Evolutionary conservation across 2,888 invertebrate genomes (phyloP).

Genomic region (Megastigmus dorsalis): DNA sequence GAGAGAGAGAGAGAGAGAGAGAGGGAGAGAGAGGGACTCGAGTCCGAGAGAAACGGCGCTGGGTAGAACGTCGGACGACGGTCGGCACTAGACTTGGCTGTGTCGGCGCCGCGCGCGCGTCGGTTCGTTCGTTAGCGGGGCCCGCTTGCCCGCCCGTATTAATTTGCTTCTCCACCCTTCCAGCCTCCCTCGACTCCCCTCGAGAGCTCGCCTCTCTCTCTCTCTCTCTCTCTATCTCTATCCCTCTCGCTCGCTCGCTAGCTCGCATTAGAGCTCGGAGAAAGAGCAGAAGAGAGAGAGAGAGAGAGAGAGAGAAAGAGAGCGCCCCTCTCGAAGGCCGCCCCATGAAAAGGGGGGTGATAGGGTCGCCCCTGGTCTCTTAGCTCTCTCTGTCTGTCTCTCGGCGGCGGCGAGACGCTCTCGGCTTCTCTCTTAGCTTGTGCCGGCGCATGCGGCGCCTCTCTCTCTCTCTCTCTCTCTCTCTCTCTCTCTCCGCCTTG

Average conservation of each 20-base stretch:
- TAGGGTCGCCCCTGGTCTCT: slow-evolving; percentile 30
- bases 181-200: slow-evolving; percentile 46
- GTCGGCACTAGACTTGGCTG: slow-evolving; percentile 66
- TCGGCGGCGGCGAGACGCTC: too few species aligned
- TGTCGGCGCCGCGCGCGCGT: slow-evolving; percentile 64
- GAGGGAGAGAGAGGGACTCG: not conserved
- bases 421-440: slow-evolving; percentile 16
- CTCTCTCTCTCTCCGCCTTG: slow-evolving; percentile 2
- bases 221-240: too few species aligned
- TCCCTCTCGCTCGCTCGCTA: too few species aligned
- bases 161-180: slow-evolving; percentile 71
- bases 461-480: slow-evolving; percentile 38
- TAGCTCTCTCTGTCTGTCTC: too few species aligned
- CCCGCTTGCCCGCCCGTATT: slow-evolving; percentile 72
- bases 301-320: slow-evolving; percentile 39
- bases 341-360: slow-evolving; percentile 47
- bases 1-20: not conserved
- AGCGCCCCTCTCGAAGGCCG: slow-evolving; percentile 51
- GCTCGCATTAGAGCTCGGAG: too few species aligned
- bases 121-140: slow-evolving; percentile 72
- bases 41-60: slow-evolving; percentile 46
- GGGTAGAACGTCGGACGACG: slow-evolving; percentile 64
- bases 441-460: not conserved
- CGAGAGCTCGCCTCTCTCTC: too few species aligned
- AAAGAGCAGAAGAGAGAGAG: slow-evolving; percentile 41